phyloP scores from a whole-genome alignment of 2,113 vertebrate genomes.

The Etia nguti region DNA sequence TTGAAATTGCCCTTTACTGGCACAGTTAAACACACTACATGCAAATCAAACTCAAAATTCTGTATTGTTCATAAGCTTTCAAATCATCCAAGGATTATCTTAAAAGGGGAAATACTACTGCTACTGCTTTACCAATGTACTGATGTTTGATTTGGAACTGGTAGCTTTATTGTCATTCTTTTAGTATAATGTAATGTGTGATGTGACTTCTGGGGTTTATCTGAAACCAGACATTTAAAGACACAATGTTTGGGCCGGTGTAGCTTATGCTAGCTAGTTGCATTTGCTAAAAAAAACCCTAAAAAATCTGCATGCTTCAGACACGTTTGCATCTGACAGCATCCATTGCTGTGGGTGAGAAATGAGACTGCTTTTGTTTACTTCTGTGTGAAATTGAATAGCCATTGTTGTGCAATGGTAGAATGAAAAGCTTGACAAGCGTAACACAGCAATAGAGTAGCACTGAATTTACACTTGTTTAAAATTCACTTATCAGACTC shows the following conservation, averaged over 20 bases:
- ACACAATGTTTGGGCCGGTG: not conserved
- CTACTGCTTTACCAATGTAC: not conserved
- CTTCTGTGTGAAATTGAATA: not conserved
- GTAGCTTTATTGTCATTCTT: not conserved
- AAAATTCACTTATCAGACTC: not conserved
- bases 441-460: not conserved
- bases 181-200: not conserved
- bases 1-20: not conserved
- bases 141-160: not conserved
- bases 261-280: not conserved
- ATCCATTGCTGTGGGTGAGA: not conserved
- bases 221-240: not conserved
- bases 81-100: not conserved
- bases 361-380: not conserved
- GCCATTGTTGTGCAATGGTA: not conserved
- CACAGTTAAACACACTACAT: not conserved
- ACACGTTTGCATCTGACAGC: not conserved
- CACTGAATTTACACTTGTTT: not conserved
- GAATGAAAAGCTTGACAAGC: not conserved
- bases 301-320: not conserved
- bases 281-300: fast-evolving
- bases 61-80: not conserved
- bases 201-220: not conserved
- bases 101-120: not conserved
- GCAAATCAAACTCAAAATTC: not conserved